These are phyloP conservation scores for Melanerpes aurifrons DNA, from an alignment of 2,113 vertebrate species.

Conservation along the genomic window DNA sequence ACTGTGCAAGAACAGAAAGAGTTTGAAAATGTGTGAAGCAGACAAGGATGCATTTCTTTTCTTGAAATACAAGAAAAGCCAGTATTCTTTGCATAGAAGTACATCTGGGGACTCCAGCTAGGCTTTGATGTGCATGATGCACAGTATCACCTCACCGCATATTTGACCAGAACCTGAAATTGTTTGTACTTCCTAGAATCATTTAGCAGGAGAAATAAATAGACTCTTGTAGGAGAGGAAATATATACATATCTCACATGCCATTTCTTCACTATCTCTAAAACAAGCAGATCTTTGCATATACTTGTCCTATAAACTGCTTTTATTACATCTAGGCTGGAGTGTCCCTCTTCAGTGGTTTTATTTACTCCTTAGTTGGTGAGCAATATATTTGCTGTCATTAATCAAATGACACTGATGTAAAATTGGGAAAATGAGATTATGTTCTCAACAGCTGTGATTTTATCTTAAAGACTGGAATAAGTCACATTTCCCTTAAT, in stretches of 20 bases:
- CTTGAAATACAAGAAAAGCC: not conserved
- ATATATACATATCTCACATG: not conserved
- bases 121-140: not conserved
- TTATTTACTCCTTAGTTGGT: not conserved
- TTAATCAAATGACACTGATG: not conserved
- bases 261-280: not conserved
- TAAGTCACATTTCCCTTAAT: not conserved
- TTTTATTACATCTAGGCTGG: not conserved
- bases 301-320: not conserved
- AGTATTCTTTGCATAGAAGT: not conserved
- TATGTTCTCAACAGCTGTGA: not conserved
- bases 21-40: not conserved
- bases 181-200: not conserved
- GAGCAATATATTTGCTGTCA: not conserved
- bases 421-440: not conserved
- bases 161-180: not conserved
- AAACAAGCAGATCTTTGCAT: not conserved
- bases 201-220: constrained; percentile 8
- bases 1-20: not conserved
- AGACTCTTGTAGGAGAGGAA: not conserved
- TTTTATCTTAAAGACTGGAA: not conserved
- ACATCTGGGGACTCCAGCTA: not conserved
- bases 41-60: not conserved
- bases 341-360: not conserved
- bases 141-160: not conserved